Base-by-base conservation (phyloP, 2,888 invertebrate species). In the Timandra comae region DNA sequence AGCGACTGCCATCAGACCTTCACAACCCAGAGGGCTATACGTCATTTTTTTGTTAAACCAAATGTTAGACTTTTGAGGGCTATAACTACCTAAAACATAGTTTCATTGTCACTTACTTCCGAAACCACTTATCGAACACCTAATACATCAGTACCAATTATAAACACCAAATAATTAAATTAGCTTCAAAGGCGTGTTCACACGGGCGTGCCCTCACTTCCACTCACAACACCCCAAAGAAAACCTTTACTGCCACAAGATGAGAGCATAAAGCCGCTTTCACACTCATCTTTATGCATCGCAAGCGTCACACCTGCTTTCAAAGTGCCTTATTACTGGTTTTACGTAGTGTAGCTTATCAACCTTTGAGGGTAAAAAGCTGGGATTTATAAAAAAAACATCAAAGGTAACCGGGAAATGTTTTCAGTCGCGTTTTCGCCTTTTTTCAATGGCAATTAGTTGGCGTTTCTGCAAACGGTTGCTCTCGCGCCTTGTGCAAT, bases 361-460 rank as follows among this genome's bases (percentile, higher is more conserved):
- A 82, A 70, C 66, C 67, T 72, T 67, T 63, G 63, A 65, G 56
- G 62, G 68, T 59, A 73, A 76, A 70, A 69, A 64, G 64, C 52
- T 49, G 61, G 53, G 45, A 39, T 67, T 72, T 69, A 60, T 59
- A 52, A 65, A 74, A 76, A 77, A 73, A 74, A 81, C 76, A 72
- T 82, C 84, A 85, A 85, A 84, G 79, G 64, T 56, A 52, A 59
- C 52, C 56, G 63, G 67, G 67, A 69, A 80, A 80, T 78, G 81
- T 82, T 84, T 80, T 78, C 75, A 77, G 78, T 66, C 72, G 77
- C 79, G 70, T 57, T 85, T 82, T 85, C 87, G 81, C 87, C 87
- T 86, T 87, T 86, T 84, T 84, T 85, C 76, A 87, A 87, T 87
- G 86, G 86, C 87, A 87, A 87, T 87, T 87, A 87, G 86, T 86